Base-by-base conservation (phyloP, 2,888 invertebrate species). In the Pollenia amentaria region DNA sequence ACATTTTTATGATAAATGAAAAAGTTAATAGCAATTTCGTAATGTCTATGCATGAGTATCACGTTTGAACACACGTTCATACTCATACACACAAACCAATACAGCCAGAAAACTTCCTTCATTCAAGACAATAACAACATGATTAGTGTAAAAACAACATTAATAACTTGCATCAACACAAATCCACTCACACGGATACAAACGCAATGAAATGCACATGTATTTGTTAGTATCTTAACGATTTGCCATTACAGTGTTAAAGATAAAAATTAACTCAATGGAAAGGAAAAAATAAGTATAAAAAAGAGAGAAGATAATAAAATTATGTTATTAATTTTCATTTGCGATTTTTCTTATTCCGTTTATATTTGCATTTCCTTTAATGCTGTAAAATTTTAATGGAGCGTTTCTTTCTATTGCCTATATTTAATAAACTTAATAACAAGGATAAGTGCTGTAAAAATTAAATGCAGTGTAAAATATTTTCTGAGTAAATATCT, bases 261-360 rank as follows among this genome's bases (percentile, higher is more conserved):
- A 78, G 38, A 65, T 81, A 65, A 65, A 82, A 57, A 79, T 76
- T 46, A 62, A 53, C 14, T 72, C 11, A 67, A 62, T 60, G 55
- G 38, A 67, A 62, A 53, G 60, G 57, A 84, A 48, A 72, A 48
- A 69, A 51, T 29, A 29, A 29, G 29, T 29, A 85, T 42, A 80
- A 46, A 53, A 67, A 79, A 29, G 86, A 78, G 82, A 78, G 72
- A n/a, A 51, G 75, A 85, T 87, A 88, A 86, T 85, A 88, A 88
- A 91, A 91, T 91, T 90, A 90, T 91, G 89, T 91, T 92, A 91
- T 91, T 90, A 91, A 91, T 91, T 92, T 92, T 91, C 90, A 90
- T 91, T 91, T 90, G 91, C 90, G 91, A 91, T 91, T 91, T 91
- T 90, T 91, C 81, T 53, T 75, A 42, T 69, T 70, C n/a, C 12